phyloP scores from a whole-genome alignment of 2,888 invertebrate genomes.

The Hypercompe scribonia region DNA sequence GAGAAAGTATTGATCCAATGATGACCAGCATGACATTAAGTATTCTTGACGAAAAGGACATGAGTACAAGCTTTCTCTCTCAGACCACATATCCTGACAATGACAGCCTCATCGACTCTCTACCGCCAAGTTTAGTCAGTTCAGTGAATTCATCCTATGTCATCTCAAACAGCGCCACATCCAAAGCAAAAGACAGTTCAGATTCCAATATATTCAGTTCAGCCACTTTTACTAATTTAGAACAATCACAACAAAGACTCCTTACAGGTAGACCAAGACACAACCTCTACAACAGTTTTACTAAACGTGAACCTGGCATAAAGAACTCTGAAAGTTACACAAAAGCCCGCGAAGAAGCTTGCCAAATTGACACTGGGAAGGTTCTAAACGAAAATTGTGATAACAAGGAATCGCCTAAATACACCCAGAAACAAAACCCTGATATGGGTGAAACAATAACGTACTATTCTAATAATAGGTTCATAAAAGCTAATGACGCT shows the following conservation, averaged over 20 bases:
- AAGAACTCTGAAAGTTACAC: conserved; percentile 78
- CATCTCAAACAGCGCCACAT: conserved; percentile 62
- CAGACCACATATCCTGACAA: conserved; percentile 82
- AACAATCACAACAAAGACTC: conserved; percentile 77
- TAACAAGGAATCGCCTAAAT: conserved; percentile 67
- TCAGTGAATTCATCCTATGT: conserved; percentile 81
- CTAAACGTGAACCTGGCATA: conserved; percentile 69
- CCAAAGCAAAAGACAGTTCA: conserved; percentile 66
- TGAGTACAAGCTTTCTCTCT: conserved; percentile 84
- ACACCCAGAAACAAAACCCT: conserved; percentile 51
- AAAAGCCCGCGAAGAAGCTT: conserved; percentile 76
- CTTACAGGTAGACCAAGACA: conserved; percentile 74
- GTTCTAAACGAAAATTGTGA: conserved; percentile 76
- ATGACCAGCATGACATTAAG: conserved; percentile 84
- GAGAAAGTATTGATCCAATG: conserved; percentile 81
- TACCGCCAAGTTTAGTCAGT: conserved; percentile 80
- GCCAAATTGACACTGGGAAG: conserved; percentile 76
- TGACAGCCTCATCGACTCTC: conserved; percentile 80
- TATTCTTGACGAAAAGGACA: conserved; percentile 83
- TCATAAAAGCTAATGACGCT: conserved; percentile 67
- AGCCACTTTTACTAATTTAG: conserved; percentile 79
- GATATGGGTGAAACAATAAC: conserved; percentile 79
- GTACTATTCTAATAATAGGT: conserved; percentile 74
- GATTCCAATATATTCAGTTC: conserved; percentile 81
- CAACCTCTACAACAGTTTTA: conserved; percentile 71